Evolutionary conservation across 2,113 vertebrate genomes (phyloP).

Genomic region (Enhydra lutris): DNA sequence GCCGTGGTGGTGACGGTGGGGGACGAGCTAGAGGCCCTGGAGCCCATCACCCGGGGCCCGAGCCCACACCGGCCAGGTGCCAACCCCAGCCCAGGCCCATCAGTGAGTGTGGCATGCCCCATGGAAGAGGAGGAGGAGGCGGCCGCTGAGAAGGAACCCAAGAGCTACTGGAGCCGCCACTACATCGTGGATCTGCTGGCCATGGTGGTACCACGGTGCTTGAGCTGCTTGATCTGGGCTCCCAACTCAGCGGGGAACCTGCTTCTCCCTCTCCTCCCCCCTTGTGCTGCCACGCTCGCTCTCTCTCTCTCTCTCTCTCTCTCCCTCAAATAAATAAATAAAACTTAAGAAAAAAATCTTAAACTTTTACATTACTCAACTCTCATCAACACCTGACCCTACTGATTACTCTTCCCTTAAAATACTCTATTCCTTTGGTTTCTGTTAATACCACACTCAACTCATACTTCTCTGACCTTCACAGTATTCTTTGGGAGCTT

Average conservation of each 20-base stretch:
- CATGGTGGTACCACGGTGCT: constrained; percentile 95
- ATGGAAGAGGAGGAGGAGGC: constrained; percentile 76
- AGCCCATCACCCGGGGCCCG: constrained; percentile 70
- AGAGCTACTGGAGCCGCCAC: constrained; percentile 97
- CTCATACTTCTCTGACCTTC: neutral
- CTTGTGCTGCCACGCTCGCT: neutral
- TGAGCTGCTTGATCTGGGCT: neutral
- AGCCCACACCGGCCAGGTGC: constrained; percentile 81
- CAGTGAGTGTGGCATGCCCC: constrained; percentile 77
- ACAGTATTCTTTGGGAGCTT: neutral
- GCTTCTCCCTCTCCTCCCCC: neutral
- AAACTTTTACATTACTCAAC: neutral
- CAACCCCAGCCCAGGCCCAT: constrained; percentile 67
- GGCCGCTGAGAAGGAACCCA: constrained; percentile 63
- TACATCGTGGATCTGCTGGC: constrained; percentile 96
- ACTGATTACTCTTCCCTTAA: neutral
- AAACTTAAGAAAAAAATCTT: neutral
- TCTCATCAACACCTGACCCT: neutral
- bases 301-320: neutral
- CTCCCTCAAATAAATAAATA: neutral
- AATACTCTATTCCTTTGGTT: neutral
- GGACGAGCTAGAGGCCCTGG: neutral
- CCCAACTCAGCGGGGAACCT: neutral
- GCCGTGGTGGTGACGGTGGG: constrained; percentile 38
- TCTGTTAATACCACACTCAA: neutral